Conservation (phyloP, 1,140 invertebrate genomes). For the Eciton burchellii region DNA sequence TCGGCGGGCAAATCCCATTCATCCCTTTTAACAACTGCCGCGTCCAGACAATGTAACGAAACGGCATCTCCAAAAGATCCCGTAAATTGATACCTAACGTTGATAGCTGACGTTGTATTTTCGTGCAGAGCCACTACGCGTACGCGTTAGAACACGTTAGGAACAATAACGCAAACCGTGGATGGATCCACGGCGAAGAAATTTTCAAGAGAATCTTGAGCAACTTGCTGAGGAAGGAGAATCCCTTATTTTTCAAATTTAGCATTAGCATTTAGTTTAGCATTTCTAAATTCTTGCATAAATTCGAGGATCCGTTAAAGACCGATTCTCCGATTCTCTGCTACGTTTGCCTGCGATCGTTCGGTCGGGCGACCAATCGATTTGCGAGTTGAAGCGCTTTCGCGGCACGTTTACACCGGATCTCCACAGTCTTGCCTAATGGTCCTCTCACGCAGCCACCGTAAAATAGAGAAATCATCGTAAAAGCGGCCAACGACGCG, state of each 20-base stretch:
- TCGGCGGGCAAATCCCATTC: constrained; percentile 27
- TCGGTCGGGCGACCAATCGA: constrained; percentile 11
- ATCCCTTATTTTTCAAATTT: not conserved
- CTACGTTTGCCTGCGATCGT: not conserved
- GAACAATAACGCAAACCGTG: too few relatives aligned
- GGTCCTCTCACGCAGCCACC: constrained; percentile 81
- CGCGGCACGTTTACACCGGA: constrained; percentile 66
- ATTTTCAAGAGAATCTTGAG: not conserved
- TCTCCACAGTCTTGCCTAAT: constrained; percentile 73
- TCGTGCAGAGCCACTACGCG: not conserved
- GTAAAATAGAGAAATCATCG: constrained; percentile 85
- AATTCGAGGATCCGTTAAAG: not conserved
- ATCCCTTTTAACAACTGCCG: constrained; percentile 36
- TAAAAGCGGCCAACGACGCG: constrained; percentile 73
- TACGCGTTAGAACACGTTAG: too few relatives aligned
- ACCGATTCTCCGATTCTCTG: too few relatives aligned
- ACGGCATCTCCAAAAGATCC: constrained; percentile 4
- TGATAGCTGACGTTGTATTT: not conserved
- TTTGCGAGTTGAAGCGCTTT: constrained; percentile 41
- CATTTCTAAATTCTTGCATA: not conserved
- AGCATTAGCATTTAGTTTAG: not conserved
- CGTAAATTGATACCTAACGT: constrained; percentile 5
- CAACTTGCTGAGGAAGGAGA: not conserved
- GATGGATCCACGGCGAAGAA: not conserved
- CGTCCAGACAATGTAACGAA: constrained; percentile 1